Evolutionary conservation across 2,888 invertebrate species (phyloP).

Genomic region (Dione vanillae): DNA sequence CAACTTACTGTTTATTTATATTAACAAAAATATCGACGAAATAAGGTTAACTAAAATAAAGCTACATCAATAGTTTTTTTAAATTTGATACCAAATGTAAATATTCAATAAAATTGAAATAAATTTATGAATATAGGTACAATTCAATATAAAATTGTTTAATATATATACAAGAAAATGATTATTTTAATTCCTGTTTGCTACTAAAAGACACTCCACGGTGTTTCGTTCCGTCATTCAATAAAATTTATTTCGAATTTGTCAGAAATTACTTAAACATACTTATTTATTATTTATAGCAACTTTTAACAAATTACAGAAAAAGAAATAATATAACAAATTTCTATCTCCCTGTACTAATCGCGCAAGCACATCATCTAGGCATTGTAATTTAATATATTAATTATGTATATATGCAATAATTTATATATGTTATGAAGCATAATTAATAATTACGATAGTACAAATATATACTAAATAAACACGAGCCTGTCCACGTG

Average conservation of each 20-base stretch:
- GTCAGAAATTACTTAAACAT: too few species aligned
- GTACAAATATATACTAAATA: constrained; percentile 24
- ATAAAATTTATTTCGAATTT: too few species aligned
- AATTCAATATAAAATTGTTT: constrained; percentile 3
- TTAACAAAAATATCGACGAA: not conserved
- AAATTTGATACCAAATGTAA: constrained; percentile 3
- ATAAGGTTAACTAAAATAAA: not conserved
- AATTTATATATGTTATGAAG: not conserved
- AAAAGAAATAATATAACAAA: constrained; percentile 10
- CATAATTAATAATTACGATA: constrained; percentile 9
- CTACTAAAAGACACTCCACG: too few species aligned
- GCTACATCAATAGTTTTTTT: not conserved
- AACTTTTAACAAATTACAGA: not conserved
- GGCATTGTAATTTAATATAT: constrained; percentile 28
- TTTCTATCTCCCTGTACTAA: constrained; percentile 17
- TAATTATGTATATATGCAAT: constrained; percentile 30
- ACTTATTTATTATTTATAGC: too few species aligned
- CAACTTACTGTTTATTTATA: too few species aligned
- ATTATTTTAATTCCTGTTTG: not conserved
- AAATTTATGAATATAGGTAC: not conserved
- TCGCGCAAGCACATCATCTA: constrained; percentile 10
- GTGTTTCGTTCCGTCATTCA: too few species aligned
- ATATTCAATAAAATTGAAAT: not conserved
- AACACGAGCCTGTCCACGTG: constrained; percentile 34
- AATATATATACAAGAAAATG: too few species aligned